Evolutionary conservation across 2,888 invertebrate species (phyloP), one percentile per base, ranked within the genome.

Genomic region (Aporophyla nigra): DNA sequence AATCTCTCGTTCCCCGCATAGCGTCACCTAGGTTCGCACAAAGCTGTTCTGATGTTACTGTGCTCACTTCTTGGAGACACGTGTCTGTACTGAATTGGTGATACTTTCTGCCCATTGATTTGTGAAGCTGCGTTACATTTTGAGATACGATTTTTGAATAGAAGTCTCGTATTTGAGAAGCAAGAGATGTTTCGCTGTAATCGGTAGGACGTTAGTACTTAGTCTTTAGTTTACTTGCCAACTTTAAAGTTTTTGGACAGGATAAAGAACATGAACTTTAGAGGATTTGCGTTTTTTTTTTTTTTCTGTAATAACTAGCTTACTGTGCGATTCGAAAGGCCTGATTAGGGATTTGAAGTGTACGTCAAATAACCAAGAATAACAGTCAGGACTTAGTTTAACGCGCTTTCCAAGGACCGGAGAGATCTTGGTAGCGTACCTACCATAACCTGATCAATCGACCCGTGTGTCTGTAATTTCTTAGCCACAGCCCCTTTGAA

Each of bases 41-140:
- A 76, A 81, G 76, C 69, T 61, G 56, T 33, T 43, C 59, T 40
- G 72, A 59, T 68, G 56, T 59, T 68, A 85, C 85, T 83, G 83
- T 83, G 53, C 12, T 27, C 56, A 51, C 40, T 76, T 82, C 82
- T 85, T 84, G 43, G 69, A 68, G 70, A 71, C 63, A 72, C 24
- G 63, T 67, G 81, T 68, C 59, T 27, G 67, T 24, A 27, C 70
- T 46, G 71, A 82, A 80, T 76, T 85, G 65, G 51, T 71, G 70
- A 80, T 74, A 73, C 59, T 56, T 51, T 62, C 40, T 66, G 71
- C 33, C 21, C 40, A 82, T 79, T 84, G 75, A 75, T 80, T 66
- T 70, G 74, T 74, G 59, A 59, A 58, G 71, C 21, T 67, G 40
- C 66, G 59, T 62, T 33, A 63, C 59, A 43, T 66, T 78, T 70